Base-by-base conservation (phyloP, 1,140 invertebrate genomes). In the Aphidius gifuensis region DNA sequence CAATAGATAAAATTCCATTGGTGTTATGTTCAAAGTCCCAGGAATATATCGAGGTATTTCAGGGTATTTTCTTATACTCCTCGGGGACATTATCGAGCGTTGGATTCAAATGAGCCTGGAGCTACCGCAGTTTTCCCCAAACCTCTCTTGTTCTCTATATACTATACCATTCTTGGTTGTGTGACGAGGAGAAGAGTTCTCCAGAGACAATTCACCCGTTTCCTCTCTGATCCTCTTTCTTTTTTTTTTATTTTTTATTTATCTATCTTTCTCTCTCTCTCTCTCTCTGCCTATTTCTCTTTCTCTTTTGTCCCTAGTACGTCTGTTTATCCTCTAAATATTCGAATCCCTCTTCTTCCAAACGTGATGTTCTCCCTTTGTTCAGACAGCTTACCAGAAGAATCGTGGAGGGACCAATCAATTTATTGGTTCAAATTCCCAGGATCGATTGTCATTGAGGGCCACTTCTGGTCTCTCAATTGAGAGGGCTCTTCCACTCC, bases 381-480 rank as follows among this genome's bases (percentile, higher is more conserved):
- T 32, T 32, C 23, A 32, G 23, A 32, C 23, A 32, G 23, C 23
- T 32, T 32, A 32, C 23, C 23, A 32, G 23, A 32, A 32, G 23
- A 32, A 32, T 32, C 23, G 23, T 50, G 23, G 61, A 68, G 68
- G 71, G 71, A 76, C 62, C 68, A 69, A 77, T 76, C 71, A 74
- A 70, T 72, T 75, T 72, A 78, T 78, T 75, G 70, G 72, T 77
- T 77, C 76, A 76, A 76, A 77, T 71, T 73, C 73, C 68, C 68
- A 64, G 71, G 62, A 63, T 60, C 67, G 74, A 76, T 76, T 77
- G 76, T 76, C 73, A 76, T 77, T 66, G 64, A 64, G 71, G 71
- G 69, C 71, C 71, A 77, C 76, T 32, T 32, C 23, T 32, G 23
- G 23, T 32, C 23, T 32, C 23, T 32, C 23, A 32, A 32, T 32